phyloP scores from a whole-genome alignment of 2,113 vertebrate species.

The Carassius auratus region DNA sequence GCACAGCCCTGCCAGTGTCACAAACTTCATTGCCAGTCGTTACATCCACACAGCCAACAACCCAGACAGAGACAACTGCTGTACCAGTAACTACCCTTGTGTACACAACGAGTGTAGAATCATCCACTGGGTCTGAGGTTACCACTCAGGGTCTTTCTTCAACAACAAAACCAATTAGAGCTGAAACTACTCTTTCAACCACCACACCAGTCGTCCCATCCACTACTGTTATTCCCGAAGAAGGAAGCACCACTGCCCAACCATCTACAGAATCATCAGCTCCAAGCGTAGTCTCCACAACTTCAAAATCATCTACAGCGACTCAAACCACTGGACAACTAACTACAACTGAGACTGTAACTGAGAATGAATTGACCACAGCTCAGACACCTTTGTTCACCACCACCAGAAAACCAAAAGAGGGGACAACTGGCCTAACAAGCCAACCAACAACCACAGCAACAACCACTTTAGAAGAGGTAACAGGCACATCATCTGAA shows the following conservation, averaged over 20 bases:
- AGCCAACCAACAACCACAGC: background rate
- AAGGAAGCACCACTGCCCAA: background rate
- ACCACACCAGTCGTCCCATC: background rate
- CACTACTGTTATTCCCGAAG: background rate
- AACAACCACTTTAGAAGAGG: background rate
- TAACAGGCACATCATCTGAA: conserved; percentile 39
- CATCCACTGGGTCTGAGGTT: background rate
- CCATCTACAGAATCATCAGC: background rate
- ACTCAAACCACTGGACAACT: conserved; percentile 4
- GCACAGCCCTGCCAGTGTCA: background rate
- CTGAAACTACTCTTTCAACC: conserved; percentile 25
- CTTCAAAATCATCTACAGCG: background rate
- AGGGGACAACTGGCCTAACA: background rate
- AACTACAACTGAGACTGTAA: background rate
- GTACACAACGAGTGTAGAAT: background rate
- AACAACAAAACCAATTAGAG: conserved; percentile 21
- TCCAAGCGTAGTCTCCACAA: background rate
- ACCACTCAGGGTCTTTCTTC: background rate
- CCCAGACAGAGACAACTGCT: background rate
- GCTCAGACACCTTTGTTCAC: background rate
- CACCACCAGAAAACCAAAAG: background rate
- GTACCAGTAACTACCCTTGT: background rate
- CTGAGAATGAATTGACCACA: conserved; percentile 6
- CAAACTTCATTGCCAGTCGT: conserved; percentile 2
- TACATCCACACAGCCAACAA: conserved; percentile 20